Percentiles rank a stretch among this genome's conserved stretches.
Evolutionary conservation across 2,888 invertebrate genomes (phyloP).

Genomic region (Nomada goodeniana): DNA sequence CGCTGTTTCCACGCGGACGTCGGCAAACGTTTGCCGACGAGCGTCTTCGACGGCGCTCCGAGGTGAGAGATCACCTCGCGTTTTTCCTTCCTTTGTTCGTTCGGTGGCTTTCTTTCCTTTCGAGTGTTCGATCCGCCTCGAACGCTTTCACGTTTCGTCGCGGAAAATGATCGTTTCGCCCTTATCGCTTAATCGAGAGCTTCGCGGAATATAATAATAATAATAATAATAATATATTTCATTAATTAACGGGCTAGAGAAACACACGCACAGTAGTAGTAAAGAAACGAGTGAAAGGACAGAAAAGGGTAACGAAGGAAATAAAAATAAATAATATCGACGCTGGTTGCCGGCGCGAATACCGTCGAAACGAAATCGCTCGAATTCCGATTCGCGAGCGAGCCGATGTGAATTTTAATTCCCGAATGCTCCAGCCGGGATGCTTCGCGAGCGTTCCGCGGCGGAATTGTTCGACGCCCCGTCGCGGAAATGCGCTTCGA

Average conservation of each 20-base stretch:
- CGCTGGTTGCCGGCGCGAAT: not conserved
- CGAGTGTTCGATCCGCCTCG: not conserved
- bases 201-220: not conserved
- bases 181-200: not conserved
- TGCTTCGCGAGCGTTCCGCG: no score
- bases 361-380: conserved; percentile 36
- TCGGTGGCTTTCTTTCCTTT: not conserved
- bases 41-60: not conserved
- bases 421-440: conserved; percentile 14
- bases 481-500: conserved; percentile 52
- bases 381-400: conserved; percentile 7
- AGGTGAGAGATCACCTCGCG: no score
- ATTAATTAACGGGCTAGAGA: no score
- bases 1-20: not conserved
- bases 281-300: no score
- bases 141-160: not conserved
- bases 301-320: no score
- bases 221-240: no score
- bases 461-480: conserved; percentile 12
- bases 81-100: not conserved
- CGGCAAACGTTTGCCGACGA: conserved; percentile 17
- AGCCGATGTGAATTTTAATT: conserved; percentile 41
- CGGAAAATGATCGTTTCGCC: not conserved
- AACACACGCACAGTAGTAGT: no score
- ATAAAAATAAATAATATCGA: no score